Conservation (phyloP, 2,797 vertebrate genomes). For the Pipistrellus nathusii region DNA sequence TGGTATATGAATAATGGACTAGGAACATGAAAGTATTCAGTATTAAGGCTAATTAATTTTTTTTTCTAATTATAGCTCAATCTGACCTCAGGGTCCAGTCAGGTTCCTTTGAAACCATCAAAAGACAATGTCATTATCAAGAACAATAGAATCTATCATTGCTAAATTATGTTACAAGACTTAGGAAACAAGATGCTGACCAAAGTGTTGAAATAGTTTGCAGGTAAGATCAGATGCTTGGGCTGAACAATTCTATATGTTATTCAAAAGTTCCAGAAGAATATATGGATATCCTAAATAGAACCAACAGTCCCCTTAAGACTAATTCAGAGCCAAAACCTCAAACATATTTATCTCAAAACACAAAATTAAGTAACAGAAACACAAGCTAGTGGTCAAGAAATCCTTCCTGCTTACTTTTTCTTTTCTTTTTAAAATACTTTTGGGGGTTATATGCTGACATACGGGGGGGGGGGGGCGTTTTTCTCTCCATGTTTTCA, state of each 20-base stretch:
- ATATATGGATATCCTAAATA: background rate
- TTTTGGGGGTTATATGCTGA: background rate
- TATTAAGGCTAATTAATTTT: slow-evolving; percentile 52
- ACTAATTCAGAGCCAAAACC: background rate
- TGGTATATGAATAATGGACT: background rate
- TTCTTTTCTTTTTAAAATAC: background rate
- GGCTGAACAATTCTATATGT: background rate
- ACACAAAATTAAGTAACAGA: background rate
- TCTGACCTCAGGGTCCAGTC: slow-evolving; percentile 46
- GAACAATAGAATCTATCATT: slow-evolving; percentile 5
- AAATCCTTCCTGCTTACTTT: background rate
- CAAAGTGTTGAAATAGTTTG: background rate
- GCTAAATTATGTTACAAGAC: background rate
- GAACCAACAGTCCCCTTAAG: background rate
- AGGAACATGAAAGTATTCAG: background rate
- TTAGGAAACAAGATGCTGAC: background rate
- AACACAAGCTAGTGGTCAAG: background rate
- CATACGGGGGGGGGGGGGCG: no score
- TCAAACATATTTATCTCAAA: background rate
- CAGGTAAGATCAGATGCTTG: background rate
- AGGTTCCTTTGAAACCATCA: slow-evolving; percentile 33
- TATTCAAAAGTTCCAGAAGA: background rate
- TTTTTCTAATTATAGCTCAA: slow-evolving; percentile 44
- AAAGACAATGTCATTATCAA: slow-evolving; percentile 37
- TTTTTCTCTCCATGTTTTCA: background rate